phyloP scores from a whole-genome alignment of 2,113 vertebrate species.

The Scolopax mira region DNA sequence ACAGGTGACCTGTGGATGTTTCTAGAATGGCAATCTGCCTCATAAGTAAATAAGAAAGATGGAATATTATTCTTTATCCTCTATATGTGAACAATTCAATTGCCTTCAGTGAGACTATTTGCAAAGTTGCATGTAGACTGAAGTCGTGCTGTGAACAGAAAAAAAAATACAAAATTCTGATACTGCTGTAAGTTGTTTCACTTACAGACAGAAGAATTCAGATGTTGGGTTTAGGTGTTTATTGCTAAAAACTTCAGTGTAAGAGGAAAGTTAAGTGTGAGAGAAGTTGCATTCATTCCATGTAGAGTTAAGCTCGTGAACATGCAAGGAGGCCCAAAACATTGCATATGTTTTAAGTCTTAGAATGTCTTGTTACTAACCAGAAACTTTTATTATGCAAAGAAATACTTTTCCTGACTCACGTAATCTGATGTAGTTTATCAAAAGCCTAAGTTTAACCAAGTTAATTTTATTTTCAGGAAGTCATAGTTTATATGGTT shows the following conservation, averaged over 20 bases:
- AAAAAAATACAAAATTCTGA: background rate
- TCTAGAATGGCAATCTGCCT: background rate
- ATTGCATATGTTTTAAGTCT: background rate
- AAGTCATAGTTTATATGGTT: slow-evolving; percentile 23
- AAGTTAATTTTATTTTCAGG: slow-evolving; percentile 60
- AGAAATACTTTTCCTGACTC: slow-evolving; percentile 9
- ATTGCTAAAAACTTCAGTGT: background rate
- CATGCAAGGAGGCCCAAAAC: background rate
- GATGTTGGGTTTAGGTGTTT: background rate
- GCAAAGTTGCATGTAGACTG: background rate
- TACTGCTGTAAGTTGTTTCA: background rate
- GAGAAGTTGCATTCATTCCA: background rate
- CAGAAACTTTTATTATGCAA: slow-evolving; percentile 26
- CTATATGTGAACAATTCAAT: background rate
- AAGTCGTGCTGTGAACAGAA: background rate
- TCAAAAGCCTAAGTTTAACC: slow-evolving; percentile 45
- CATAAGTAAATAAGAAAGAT: background rate
- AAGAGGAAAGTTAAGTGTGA: background rate
- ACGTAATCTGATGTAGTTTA: background rate
- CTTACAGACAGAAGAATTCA: background rate
- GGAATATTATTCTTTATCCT: background rate
- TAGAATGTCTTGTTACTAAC: background rate
- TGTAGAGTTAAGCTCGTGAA: background rate
- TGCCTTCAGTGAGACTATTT: background rate
- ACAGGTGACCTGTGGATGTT: background rate